Conservation (phyloP, 53 echinoderm and acorn worm species). For the Henricia sp. region DNA sequence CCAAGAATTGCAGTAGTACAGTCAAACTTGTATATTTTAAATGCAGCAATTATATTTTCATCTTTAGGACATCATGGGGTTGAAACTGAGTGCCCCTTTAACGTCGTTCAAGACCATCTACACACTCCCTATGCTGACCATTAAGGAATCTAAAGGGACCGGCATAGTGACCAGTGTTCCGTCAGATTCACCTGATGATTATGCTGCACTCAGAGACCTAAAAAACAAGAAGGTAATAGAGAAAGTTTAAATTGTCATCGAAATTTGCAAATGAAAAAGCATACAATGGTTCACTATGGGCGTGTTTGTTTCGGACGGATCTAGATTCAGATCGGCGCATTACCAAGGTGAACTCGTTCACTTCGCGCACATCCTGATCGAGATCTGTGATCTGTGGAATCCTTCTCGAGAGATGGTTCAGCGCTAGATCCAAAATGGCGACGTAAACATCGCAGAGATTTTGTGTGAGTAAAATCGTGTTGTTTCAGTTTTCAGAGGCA, state of each 20-base stretch:
- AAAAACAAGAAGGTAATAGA: constrained; percentile 90
- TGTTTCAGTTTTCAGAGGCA: too few relatives aligned
- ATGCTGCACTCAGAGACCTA: constrained; percentile 97
- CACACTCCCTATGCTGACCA: constrained; percentile 98
- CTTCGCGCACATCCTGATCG: too few relatives aligned
- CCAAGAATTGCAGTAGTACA: too few relatives aligned
- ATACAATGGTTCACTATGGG: neutral
- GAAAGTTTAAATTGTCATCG: too few relatives aligned
- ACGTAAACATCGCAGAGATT: too few relatives aligned
- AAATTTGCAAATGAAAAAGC: neutral
- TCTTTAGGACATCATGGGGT: constrained; percentile 92
- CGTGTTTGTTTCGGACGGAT: too few relatives aligned
- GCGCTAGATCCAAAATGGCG: too few relatives aligned
- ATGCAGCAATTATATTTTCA: neutral
- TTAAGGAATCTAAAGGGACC: constrained; percentile 95
- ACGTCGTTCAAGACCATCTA: constrained; percentile 88
- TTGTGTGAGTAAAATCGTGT: too few relatives aligned
- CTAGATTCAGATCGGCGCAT: too few relatives aligned
- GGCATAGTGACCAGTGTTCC: constrained; percentile 98
- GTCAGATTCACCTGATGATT: constrained; percentile 95
- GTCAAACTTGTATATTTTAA: neutral
- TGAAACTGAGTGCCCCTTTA: constrained; percentile 89
- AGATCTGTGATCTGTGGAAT: too few relatives aligned
- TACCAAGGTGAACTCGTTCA: too few relatives aligned
- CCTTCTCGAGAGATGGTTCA: too few relatives aligned